These are phyloP conservation scores for Drosophila putrida DNA, from an alignment of 2,888 invertebrate species.

Conservation along the genomic window DNA sequence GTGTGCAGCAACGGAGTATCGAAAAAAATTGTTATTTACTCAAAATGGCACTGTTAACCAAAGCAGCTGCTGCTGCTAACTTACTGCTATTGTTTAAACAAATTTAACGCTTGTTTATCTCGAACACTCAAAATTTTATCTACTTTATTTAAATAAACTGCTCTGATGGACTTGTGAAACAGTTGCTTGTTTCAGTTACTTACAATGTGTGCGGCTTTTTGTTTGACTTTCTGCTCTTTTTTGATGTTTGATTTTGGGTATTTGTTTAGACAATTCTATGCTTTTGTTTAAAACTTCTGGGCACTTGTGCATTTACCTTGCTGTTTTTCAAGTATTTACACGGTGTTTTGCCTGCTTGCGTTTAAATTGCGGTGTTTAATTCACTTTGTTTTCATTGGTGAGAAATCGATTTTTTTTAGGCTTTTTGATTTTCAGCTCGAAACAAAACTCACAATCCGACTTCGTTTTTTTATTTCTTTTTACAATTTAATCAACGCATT, in stretches of 20 bases:
- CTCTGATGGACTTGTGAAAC: background rate
- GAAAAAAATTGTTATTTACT: constrained; percentile 34
- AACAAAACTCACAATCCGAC: constrained; percentile 27
- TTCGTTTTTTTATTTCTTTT: constrained; percentile 7
- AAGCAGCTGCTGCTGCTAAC: constrained; percentile 42
- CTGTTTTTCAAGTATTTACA: constrained; percentile 3
- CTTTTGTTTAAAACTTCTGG: constrained; percentile 31
- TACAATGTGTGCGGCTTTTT: constrained; percentile 52
- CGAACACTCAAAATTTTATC: background rate
- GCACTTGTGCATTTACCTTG: background rate
- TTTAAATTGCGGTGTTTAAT: constrained; percentile 41
- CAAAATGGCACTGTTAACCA: constrained; percentile 31
- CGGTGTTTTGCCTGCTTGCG: background rate
- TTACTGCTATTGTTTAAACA: constrained; percentile 42
- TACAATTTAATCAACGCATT: constrained; percentile 30
- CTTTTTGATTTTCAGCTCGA: constrained; percentile 54
- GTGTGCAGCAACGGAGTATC: constrained; percentile 13
- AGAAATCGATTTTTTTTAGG: constrained; percentile 75
- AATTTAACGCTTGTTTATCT: constrained; percentile 4
- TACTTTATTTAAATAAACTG: background rate
- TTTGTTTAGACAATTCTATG: constrained; percentile 9
- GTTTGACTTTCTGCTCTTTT: constrained; percentile 14
- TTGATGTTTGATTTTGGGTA: constrained; percentile 8
- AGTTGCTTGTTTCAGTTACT: constrained; percentile 24
- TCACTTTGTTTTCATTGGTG: constrained; percentile 74